Conservation (phyloP, 2,888 invertebrate genomes). For the Netelia inedita region DNA sequence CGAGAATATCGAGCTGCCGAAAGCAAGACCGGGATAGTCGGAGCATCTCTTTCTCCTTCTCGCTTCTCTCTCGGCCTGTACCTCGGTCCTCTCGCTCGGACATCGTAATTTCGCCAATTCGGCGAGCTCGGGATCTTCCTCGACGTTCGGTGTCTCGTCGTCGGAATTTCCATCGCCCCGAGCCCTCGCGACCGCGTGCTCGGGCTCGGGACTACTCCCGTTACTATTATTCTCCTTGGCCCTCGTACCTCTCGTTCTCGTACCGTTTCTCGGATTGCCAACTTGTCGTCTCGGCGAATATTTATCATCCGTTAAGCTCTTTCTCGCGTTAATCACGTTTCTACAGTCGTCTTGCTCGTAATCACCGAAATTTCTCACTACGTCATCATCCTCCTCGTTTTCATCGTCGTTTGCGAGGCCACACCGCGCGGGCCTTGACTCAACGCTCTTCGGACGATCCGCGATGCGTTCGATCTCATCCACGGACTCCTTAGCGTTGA, state of each 20-base stretch:
- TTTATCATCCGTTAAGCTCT: slow-evolving; percentile 42
- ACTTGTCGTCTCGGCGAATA: slow-evolving; percentile 39
- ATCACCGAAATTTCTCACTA: background rate
- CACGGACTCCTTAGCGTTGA: slow-evolving; percentile 72
- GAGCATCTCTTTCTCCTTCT: slow-evolving; percentile 92
- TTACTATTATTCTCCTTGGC: slow-evolving; percentile 69
- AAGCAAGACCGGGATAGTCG: slow-evolving; percentile 96
- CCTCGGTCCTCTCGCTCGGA: slow-evolving; percentile 95
- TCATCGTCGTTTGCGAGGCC: slow-evolving; percentile 68
- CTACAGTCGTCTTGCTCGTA: slow-evolving; percentile 30
- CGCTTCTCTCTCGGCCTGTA: slow-evolving; percentile 93
- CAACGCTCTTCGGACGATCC: slow-evolving; percentile 71
- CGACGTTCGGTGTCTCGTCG: slow-evolving; percentile 84
- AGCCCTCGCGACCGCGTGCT: slow-evolving; percentile 85
- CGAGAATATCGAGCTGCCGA: slow-evolving; percentile 96
- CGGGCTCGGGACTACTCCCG: slow-evolving; percentile 76
- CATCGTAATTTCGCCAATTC: slow-evolving; percentile 95
- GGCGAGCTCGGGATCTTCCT: slow-evolving; percentile 92
- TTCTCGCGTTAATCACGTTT: slow-evolving; percentile 25
- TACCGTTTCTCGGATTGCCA: slow-evolving; percentile 40
- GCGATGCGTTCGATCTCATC: slow-evolving; percentile 71
- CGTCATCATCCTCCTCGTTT: slow-evolving; percentile 5
- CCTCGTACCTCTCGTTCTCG: slow-evolving; percentile 37
- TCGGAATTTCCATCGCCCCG: slow-evolving; percentile 83
- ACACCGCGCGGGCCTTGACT: slow-evolving; percentile 83